Conservation (phyloP, 2,888 invertebrate genomes). For the Cepaea hortensis region DNA sequence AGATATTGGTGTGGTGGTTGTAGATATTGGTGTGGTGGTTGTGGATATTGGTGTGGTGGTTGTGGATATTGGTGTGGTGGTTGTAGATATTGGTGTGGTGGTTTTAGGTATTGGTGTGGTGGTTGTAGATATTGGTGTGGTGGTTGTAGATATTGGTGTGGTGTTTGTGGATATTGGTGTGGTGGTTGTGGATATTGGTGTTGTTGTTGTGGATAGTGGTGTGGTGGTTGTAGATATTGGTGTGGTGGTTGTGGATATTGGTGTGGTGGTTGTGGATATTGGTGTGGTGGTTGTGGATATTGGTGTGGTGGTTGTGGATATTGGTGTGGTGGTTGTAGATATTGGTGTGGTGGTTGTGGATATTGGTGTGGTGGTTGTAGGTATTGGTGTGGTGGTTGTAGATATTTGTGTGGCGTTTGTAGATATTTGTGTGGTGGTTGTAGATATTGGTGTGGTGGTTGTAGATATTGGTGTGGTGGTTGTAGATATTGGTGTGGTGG, state of each 20-base stretch:
- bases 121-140: neutral
- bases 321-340: neutral
- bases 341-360: neutral
- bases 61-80: neutral
- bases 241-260: neutral
- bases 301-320: too few species aligned
- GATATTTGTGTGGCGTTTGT: constrained; percentile 3
- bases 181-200: too few species aligned
- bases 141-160: neutral
- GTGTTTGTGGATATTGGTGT: neutral
- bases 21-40: neutral
- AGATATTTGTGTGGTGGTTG: neutral
- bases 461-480: constrained; percentile 8
- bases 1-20: too few species aligned
- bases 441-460: constrained; percentile 3
- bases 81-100: neutral
- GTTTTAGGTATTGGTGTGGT: neutral
- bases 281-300: too few species aligned
- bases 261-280: neutral
- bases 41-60: neutral
- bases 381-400: constrained; percentile 17
- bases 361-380: constrained; percentile 13
- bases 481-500: neutral
- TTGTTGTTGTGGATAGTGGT: neutral
- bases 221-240: constrained; percentile 1